Evolutionary conservation across 2,888 invertebrate genomes (phyloP).

Genomic region (Mythimna albipuncta): DNA sequence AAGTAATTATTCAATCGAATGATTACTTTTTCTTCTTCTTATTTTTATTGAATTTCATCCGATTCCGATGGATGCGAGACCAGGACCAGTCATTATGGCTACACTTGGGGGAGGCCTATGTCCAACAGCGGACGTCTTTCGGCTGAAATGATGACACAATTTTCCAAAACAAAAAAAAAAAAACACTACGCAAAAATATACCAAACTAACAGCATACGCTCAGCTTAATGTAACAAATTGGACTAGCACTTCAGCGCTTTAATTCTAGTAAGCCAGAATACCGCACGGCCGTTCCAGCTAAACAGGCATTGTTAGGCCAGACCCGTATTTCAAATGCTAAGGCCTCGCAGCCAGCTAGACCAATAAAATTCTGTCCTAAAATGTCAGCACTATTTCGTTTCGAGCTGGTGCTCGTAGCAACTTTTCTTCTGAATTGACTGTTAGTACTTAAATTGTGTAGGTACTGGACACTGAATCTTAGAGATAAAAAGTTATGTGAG

Average conservation of each 20-base stretch:
- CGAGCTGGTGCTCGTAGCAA: slow-evolving; percentile 29
- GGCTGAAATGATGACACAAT: no score
- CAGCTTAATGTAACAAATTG: slow-evolving; percentile 41
- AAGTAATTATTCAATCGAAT: no score
- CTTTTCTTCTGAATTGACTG: slow-evolving; percentile 31
- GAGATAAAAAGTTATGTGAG: neutral
- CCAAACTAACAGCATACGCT: neutral
- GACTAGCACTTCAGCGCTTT: slow-evolving; percentile 9
- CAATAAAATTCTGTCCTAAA: slow-evolving; percentile 60
- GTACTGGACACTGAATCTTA: slow-evolving; percentile 7
- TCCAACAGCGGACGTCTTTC: no score
- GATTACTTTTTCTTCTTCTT: no score
- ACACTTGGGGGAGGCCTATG: no score
- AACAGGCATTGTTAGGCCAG: slow-evolving; percentile 42
- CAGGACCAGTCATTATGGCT: no score
- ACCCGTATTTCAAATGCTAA: slow-evolving; percentile 61
- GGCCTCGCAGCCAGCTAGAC: slow-evolving; percentile 42
- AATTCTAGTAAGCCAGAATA: slow-evolving; percentile 40
- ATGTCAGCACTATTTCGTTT: slow-evolving; percentile 61
- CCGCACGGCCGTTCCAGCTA: slow-evolving; percentile 43
- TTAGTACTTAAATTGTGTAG: slow-evolving; percentile 18
- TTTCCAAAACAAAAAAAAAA: no score
- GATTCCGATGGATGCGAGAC: no score
- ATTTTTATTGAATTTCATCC: no score
- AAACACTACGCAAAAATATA: neutral